Evolutionary conservation across 2,797 vertebrate genomes (phyloP).

Genomic region (Ctenopoma kingsleyae): DNA sequence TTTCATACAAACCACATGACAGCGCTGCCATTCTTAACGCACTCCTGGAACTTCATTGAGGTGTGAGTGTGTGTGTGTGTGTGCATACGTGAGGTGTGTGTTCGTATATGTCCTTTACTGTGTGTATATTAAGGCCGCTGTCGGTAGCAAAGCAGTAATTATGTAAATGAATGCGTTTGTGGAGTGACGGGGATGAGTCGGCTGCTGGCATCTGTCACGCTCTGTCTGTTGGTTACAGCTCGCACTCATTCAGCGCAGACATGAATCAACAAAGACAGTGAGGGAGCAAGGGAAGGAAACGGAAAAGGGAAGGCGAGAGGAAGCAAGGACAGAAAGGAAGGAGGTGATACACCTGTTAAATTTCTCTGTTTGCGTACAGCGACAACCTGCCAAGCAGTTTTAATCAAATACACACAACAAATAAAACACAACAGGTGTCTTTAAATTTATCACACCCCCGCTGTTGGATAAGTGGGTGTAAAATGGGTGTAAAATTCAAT

Average conservation of each 20-base stretch:
- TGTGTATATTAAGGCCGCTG: not conserved
- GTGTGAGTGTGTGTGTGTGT: not conserved
- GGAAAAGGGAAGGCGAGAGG: not conserved
- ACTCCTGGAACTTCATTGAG: not conserved
- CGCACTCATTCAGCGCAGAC: constrained; percentile 41
- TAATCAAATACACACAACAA: constrained; percentile 30
- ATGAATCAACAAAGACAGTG: constrained; percentile 34
- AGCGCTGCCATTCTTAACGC: not conserved
- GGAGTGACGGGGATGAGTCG: constrained; percentile 39
- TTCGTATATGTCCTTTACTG: not conserved
- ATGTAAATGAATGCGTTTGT: constrained; percentile 49
- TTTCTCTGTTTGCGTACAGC: constrained; percentile 12
- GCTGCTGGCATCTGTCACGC: constrained; percentile 57
- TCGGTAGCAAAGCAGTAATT: constrained; percentile 32
- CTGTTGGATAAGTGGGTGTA: constrained; percentile 9
- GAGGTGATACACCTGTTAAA: constrained; percentile 39
- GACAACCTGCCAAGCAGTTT: constrained; percentile 26
- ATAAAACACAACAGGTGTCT: not conserved
- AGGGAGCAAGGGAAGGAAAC: not conserved
- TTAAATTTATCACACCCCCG: not conserved
- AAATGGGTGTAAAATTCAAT: constrained; percentile 43
- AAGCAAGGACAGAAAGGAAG: constrained; percentile 16
- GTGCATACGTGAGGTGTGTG: not conserved
- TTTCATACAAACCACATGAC: not conserved
- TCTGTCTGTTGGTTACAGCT: constrained; percentile 50